phyloP scores from a whole-genome alignment of 1,140 invertebrate genomes.

The Heliconius eleuchia region DNA sequence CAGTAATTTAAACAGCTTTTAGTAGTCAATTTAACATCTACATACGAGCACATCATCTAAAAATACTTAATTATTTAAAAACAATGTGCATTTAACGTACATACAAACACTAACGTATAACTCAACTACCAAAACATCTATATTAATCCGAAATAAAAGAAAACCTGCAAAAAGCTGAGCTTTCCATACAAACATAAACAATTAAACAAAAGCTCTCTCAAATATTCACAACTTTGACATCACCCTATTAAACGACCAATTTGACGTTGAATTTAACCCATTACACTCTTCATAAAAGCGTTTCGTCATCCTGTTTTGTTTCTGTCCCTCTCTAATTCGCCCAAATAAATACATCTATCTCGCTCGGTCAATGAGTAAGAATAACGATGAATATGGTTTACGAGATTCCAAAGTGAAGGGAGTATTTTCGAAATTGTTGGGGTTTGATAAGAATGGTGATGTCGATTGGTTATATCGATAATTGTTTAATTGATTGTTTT shows the following conservation, averaged over 20 bases:
- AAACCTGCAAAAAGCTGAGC: background rate
- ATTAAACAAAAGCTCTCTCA: slow-evolving; percentile 12
- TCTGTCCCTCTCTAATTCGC: slow-evolving; percentile 45
- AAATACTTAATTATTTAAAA: too few species aligned
- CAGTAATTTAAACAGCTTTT: too few species aligned
- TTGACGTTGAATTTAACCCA: slow-evolving; percentile 78
- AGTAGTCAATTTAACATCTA: too few species aligned
- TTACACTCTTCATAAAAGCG: slow-evolving; percentile 74
- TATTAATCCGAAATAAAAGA: too few species aligned
- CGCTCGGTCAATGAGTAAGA: slow-evolving; percentile 41
- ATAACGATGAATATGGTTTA: slow-evolving; percentile 70
- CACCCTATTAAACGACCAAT: slow-evolving; percentile 78
- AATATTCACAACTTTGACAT: slow-evolving; percentile 23
- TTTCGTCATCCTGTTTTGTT: slow-evolving; percentile 63
- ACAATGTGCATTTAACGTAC: too few species aligned
- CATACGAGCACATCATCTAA: too few species aligned
- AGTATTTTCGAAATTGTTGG: slow-evolving; percentile 70
- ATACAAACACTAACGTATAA: too few species aligned
- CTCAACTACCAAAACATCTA: too few species aligned
- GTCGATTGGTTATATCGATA: slow-evolving; percentile 33
- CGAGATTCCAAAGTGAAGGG: slow-evolving; percentile 70
- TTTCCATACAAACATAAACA: slow-evolving; percentile 8
- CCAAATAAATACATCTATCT: slow-evolving; percentile 38
- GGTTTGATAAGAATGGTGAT: slow-evolving; percentile 48
- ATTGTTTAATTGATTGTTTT: background rate